Conservation (phyloP, 2,888 invertebrate species). For the Drosophila histrio region DNA sequence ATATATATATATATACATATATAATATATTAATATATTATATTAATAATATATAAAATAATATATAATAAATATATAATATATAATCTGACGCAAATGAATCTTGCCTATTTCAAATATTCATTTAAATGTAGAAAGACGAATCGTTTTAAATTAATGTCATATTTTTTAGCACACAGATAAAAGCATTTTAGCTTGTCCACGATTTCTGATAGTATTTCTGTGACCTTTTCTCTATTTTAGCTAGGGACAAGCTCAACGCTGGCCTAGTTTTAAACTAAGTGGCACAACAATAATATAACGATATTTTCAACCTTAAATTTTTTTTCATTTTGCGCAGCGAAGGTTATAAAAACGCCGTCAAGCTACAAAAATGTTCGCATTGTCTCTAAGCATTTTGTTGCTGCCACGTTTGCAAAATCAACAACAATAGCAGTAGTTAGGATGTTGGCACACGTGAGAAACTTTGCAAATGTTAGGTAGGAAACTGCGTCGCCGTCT, state of each 20-base stretch:
- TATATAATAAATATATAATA: too few species aligned
- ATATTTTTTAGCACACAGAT: conserved; percentile 3
- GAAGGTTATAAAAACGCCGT: conserved; percentile 60
- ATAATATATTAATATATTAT: too few species aligned
- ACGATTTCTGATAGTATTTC: conserved; percentile 3
- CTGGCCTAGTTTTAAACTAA: conserved; percentile 68
- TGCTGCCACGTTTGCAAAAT: conserved; percentile 32
- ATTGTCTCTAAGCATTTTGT: conserved; percentile 56
- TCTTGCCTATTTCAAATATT: too few species aligned
- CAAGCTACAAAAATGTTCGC: conserved; percentile 49
- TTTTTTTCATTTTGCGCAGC: conserved; percentile 24
- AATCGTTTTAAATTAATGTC: background rate
- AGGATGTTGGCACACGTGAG: conserved; percentile 57
- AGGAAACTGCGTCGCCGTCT: conserved; percentile 56
- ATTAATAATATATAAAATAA: too few species aligned
- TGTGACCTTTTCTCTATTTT: conserved; percentile 29
- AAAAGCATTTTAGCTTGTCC: conserved; percentile 4
- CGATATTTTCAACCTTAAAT: conserved; percentile 66
- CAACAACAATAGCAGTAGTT: conserved; percentile 22
- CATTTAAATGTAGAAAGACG: background rate
- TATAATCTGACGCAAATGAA: too few species aligned
- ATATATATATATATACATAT: too few species aligned
- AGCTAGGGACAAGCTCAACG: conserved; percentile 25
- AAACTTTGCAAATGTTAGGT: conserved; percentile 57
- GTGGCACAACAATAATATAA: conserved; percentile 51